Conservation (phyloP, 2,113 vertebrate species). For the Reinhardtius hippoglossoides region DNA sequence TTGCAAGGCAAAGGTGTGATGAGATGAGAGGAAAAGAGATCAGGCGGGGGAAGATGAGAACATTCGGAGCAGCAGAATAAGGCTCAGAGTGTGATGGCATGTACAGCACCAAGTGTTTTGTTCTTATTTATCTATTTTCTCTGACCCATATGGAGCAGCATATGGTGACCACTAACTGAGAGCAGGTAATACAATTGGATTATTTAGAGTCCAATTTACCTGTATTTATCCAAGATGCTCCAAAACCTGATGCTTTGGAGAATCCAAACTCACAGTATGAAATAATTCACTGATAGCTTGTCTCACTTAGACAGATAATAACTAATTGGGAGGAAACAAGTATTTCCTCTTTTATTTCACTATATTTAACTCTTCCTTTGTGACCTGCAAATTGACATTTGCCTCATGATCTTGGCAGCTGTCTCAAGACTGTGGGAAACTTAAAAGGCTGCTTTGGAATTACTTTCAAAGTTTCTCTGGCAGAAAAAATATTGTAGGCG, state of each 20-base stretch:
- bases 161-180: conserved; percentile 28
- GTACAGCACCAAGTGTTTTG: conserved; percentile 20
- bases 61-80: background rate
- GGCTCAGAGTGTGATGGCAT: conserved; percentile 15
- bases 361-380: background rate
- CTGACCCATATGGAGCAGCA: conserved; percentile 45
- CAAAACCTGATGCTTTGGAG: background rate
- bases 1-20: conserved; percentile 6
- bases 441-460: too few relatives aligned
- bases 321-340: background rate
- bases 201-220: conserved; percentile 32
- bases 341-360: background rate
- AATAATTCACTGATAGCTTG: background rate
- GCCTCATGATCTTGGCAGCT: too few relatives aligned
- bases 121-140: conserved; percentile 19
- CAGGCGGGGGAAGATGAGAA: background rate
- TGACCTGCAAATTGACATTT: background rate
- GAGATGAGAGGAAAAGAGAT: conserved; percentile 18
- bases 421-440: too few relatives aligned
- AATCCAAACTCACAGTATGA: background rate
- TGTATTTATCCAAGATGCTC: conserved; percentile 34
- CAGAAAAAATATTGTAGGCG: too few relatives aligned
- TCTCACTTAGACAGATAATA: background rate
- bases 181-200: conserved; percentile 21
- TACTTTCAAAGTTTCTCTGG: too few relatives aligned